Evolutionary conservation across 1,140 invertebrate species (phyloP).

Genomic region (Heliconius congener): DNA sequence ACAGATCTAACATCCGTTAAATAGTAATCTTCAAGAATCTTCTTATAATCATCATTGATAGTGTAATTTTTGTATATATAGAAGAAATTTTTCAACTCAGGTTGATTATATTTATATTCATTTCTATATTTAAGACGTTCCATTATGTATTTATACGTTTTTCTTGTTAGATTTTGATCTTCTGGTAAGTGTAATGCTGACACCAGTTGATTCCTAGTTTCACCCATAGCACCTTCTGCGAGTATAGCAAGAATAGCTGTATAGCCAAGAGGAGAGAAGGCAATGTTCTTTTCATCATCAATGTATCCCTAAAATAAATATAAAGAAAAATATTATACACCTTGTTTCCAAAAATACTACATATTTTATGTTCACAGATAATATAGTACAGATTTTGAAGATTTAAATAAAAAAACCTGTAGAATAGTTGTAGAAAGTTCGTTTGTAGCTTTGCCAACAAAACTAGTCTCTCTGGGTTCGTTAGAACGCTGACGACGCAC

Average conservation of each 20-base stretch:
- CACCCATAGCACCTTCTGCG: conserved; percentile 83
- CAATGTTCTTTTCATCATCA: conserved; percentile 83
- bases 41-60: conserved; percentile 82
- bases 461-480: conserved; percentile 63
- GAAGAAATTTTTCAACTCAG: conserved; percentile 85
- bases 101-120: conserved; percentile 79
- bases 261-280: conserved; percentile 85
- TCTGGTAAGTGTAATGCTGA: conserved; percentile 82
- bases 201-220: conserved; percentile 82
- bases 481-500: conserved; percentile 60
- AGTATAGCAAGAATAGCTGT: conserved; percentile 83
- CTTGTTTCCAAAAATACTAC: neutral
- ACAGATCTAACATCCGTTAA: conserved; percentile 83
- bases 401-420: conserved; percentile 54
- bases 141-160: conserved; percentile 78
- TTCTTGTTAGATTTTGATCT: conserved; percentile 73
- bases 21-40: conserved; percentile 82
- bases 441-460: conserved; percentile 75
- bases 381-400: too few species aligned
- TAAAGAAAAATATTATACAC: neutral
- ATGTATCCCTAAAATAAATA: conserved; percentile 75
- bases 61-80: conserved; percentile 85
- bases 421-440: conserved; percentile 76
- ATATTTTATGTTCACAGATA: too few species aligned
- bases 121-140: conserved; percentile 79